Percentiles rank a stretch among this genome's conserved stretches.
These are phyloP conservation scores for Pseudomyrmex concolor DNA, from an alignment of 1,140 invertebrate genomes.

Conservation along the genomic window DNA sequence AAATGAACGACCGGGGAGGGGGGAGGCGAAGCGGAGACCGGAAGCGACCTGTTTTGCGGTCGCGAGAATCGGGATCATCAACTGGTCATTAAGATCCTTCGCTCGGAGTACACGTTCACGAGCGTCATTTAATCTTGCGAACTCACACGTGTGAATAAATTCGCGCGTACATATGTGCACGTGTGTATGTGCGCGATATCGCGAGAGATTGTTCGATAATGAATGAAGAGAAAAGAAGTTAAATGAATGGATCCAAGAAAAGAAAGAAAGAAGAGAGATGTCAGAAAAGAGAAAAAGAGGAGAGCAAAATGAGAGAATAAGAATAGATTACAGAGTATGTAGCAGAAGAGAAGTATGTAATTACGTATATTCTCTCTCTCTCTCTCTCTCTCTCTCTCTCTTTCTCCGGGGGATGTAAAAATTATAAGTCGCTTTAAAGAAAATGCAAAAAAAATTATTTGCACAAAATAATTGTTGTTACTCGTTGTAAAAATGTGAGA, in stretches of 20 bases:
- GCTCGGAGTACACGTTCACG: not conserved
- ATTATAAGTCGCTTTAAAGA: not conserved
- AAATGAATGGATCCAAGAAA: conserved; percentile 48
- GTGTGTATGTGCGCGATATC: not conserved
- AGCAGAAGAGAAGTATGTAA: conserved; percentile 24
- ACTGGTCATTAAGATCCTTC: conserved; percentile 25
- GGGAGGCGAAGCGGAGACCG: conserved; percentile 23
- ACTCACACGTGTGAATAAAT: not conserved
- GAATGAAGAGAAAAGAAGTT: conserved; percentile 6
- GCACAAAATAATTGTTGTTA: too few species aligned
- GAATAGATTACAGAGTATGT: conserved; percentile 7
- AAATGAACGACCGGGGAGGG: conserved; percentile 18
- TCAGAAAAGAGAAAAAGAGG: not conserved
- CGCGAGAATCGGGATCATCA: conserved; percentile 38
- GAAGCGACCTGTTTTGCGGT: conserved; percentile 19
- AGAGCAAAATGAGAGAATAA: conserved; percentile 13
- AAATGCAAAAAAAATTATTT: conserved; percentile 23
- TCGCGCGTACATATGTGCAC: too few species aligned
- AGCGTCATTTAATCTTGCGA: conserved; percentile 21
- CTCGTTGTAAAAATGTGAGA: too few species aligned
- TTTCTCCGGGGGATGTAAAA: not conserved
- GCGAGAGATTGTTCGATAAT: not conserved
- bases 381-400: too few species aligned
- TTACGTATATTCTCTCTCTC: conserved; percentile 8
- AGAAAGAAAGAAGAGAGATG: not conserved